Conservation (phyloP, 2,888 invertebrate genomes). For the Spisula subtruncata region DNA sequence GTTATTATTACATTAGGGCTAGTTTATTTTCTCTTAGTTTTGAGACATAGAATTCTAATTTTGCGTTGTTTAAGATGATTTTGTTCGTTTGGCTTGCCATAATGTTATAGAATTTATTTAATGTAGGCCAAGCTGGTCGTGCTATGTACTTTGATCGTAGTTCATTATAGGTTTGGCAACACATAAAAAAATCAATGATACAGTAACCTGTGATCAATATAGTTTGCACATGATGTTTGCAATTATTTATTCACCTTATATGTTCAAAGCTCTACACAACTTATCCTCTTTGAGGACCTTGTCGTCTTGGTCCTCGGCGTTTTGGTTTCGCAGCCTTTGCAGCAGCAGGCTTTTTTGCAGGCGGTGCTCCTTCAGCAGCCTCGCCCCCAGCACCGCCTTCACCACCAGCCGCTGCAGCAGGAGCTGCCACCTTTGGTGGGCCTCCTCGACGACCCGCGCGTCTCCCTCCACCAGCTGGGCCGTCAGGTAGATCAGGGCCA, state of each 20-base stretch:
- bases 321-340: not conserved
- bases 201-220: too few relatives aligned
- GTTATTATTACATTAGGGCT: too few relatives aligned
- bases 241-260: not conserved
- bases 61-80: too few relatives aligned
- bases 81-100: too few relatives aligned
- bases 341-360: not conserved
- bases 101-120: too few relatives aligned
- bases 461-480: constrained; percentile 12
- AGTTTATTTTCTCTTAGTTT: too few relatives aligned
- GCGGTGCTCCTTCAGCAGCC: not conserved
- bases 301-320: not conserved
- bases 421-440: not conserved
- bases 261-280: not conserved
- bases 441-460: not conserved
- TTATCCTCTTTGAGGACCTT: not conserved
- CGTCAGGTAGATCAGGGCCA: constrained; percentile 38
- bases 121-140: too few relatives aligned
- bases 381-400: not conserved
- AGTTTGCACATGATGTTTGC: not conserved
- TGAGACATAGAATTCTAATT: too few relatives aligned
- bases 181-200: too few relatives aligned
- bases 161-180: too few relatives aligned
- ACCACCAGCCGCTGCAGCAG: not conserved
- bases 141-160: too few relatives aligned